Evolutionary conservation across 2,888 invertebrate genomes (phyloP).

Genomic region (Epinotia brunnichana): DNA sequence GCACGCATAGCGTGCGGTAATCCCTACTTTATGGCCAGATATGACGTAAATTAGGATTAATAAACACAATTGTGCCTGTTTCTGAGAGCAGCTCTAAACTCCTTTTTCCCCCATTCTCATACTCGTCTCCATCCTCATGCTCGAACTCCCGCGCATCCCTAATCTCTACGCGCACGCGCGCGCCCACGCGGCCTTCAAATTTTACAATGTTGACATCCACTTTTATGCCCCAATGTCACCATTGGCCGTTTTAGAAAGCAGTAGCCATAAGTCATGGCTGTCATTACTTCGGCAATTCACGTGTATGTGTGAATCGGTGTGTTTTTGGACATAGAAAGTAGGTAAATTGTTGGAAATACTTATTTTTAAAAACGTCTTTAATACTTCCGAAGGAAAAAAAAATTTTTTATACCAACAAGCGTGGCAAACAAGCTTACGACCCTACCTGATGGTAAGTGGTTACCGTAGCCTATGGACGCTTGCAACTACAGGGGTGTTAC

Average conservation of each 20-base stretch:
- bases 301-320: slow-evolving; percentile 24
- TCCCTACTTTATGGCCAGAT: too few species aligned
- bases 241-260: slow-evolving; percentile 15
- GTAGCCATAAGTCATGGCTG: slow-evolving; percentile 24
- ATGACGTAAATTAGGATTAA: too few species aligned
- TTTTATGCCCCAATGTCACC: slow-evolving; percentile 47
- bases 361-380: too few species aligned
- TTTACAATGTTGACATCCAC: slow-evolving; percentile 47
- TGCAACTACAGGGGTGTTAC: too few species aligned
- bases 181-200: slow-evolving; percentile 47
- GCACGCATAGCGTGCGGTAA: too few species aligned
- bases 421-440: too few species aligned
- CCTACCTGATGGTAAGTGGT: too few species aligned
- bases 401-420: too few species aligned
- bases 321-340: not conserved
- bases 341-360: not conserved
- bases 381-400: too few species aligned
- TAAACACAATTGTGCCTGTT: too few species aligned
- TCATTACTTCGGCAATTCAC: slow-evolving; percentile 23
- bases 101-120: not conserved
- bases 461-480: too few species aligned
- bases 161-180: slow-evolving; percentile 47
- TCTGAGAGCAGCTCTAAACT: too few species aligned
- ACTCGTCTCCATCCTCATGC: not conserved
- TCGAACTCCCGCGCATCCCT: slow-evolving; percentile 15